A percentile compares a stretch with the other conserved stretches of the same genome.
Conservation (phyloP, 2,113 vertebrate genomes). For the Theristicus caerulescens region DNA sequence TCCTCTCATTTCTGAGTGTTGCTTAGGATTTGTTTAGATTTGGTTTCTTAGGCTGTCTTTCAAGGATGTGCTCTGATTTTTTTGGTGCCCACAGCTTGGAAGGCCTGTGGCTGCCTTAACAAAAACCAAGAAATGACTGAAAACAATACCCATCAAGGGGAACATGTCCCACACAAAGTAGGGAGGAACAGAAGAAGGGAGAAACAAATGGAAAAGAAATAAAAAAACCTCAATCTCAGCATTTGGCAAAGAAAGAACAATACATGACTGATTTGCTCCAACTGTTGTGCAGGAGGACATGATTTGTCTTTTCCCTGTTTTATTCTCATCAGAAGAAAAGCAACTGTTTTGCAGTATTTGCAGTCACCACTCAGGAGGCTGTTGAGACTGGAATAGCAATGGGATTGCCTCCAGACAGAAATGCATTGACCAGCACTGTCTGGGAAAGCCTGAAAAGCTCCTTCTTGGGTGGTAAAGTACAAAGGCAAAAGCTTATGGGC, state of each 20-base stretch:
- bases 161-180: not conserved
- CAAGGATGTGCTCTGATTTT: not conserved
- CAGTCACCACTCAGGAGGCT: not conserved
- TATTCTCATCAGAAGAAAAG: not conserved
- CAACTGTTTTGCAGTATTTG: not conserved
- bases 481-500: not conserved
- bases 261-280: not conserved
- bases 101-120: not conserved
- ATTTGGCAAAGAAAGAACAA: not conserved
- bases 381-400: not conserved
- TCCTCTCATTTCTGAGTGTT: not conserved
- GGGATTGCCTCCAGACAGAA: not conserved
- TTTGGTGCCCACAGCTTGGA: not conserved
- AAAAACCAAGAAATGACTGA: not conserved
- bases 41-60: not conserved
- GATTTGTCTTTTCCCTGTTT: conserved; percentile 10
- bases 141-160: not conserved
- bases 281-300: not conserved
- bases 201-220: conserved; percentile 1
- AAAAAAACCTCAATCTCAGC: not conserved
- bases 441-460: not conserved
- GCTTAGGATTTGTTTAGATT: not conserved
- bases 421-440: not conserved
- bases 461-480: not conserved
- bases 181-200: not conserved